Conservation (phyloP, 2,888 invertebrate species). For the Atethmia centrago region DNA sequence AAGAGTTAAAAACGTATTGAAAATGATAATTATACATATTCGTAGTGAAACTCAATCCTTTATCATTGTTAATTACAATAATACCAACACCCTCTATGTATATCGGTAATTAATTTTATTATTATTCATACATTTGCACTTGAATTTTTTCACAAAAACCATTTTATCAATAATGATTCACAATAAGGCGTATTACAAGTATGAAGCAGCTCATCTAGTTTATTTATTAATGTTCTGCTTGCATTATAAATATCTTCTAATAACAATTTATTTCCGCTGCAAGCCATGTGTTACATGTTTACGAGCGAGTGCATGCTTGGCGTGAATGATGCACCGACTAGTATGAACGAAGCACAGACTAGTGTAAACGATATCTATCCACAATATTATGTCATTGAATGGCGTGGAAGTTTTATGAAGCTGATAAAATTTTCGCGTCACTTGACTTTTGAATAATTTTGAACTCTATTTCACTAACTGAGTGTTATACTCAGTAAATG, state of each 20-base stretch:
- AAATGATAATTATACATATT: neutral
- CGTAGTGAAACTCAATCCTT: neutral
- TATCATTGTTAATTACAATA: neutral
- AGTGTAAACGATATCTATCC: neutral
- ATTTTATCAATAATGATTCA: neutral
- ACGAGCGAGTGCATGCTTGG: constrained; percentile 13
- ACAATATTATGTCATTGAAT: neutral
- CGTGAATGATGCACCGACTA: constrained; percentile 3
- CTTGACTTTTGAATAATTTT: neutral
- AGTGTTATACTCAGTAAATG: neutral
- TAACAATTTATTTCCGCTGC: constrained; percentile 36
- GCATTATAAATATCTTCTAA: constrained; percentile 26
- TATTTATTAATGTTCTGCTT: constrained; percentile 1
- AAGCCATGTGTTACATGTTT: constrained; percentile 42
- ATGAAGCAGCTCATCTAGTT: constrained; percentile 4
- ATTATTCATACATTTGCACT: neutral
- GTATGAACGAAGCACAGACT: constrained; percentile 2
- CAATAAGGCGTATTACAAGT: neutral
- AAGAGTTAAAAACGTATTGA: neutral
- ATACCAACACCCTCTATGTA: neutral
- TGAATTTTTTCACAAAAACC: neutral
- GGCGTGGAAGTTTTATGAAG: neutral
- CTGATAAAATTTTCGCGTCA: neutral
- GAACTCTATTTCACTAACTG: neutral
- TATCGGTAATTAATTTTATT: neutral